Evolutionary conservation across 2,113 vertebrate species (phyloP).

Genomic region (Turnix velox): DNA sequence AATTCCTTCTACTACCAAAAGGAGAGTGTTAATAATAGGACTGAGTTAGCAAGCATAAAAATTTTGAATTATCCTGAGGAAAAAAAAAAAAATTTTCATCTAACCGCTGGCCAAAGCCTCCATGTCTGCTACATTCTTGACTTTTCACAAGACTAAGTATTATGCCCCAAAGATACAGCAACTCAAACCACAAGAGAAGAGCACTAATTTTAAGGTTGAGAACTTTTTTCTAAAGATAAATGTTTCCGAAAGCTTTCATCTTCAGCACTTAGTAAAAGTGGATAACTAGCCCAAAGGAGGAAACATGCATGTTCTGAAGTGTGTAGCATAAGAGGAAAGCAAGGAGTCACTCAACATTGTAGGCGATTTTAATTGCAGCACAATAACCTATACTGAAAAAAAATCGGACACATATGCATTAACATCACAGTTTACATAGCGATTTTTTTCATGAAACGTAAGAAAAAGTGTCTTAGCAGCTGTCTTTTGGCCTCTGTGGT

Average conservation of each 20-base stretch:
- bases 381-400: background rate
- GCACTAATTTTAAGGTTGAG: background rate
- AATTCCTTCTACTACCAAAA: background rate
- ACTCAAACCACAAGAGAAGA: background rate
- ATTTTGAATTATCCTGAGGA: background rate
- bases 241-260: background rate
- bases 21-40: background rate
- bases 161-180: background rate
- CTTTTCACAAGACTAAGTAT: background rate
- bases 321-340: background rate
- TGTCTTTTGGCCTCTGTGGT: background rate
- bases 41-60: background rate
- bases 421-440: background rate
- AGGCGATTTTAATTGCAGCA: background rate
- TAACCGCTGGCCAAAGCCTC: background rate
- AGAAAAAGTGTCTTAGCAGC: background rate
- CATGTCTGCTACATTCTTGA: background rate
- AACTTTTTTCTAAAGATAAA: background rate
- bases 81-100: background rate
- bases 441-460: background rate
- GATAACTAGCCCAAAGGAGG: background rate
- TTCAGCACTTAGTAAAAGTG: background rate
- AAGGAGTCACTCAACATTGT: background rate
- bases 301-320: background rate
- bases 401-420: background rate